Conservation (phyloP, 2,113 vertebrate genomes). For the Rutilus rutilus region DNA sequence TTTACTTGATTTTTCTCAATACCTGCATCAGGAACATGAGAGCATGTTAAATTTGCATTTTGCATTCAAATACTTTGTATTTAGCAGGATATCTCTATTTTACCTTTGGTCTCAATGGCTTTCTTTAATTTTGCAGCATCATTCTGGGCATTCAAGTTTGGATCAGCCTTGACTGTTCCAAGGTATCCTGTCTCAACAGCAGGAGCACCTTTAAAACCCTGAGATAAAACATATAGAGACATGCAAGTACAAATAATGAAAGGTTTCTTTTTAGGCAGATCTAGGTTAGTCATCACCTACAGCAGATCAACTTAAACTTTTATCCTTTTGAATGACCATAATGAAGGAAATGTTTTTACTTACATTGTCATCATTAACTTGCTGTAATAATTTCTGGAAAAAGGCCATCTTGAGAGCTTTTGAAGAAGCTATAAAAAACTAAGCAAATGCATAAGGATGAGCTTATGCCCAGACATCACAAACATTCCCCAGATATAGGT, state of each 20-base stretch:
- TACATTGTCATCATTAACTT: background rate
- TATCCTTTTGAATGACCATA: background rate
- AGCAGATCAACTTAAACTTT: background rate
- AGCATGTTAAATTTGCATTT: background rate
- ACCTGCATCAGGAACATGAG: background rate
- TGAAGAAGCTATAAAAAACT: background rate
- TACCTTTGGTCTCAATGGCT: conserved; percentile 85
- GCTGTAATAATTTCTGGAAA: background rate
- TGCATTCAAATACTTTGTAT: too few relatives aligned
- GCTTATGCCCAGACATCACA: background rate
- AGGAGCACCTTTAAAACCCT: conserved; percentile 57
- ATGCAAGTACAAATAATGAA: background rate
- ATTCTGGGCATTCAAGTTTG: conserved; percentile 78
- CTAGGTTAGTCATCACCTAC: background rate
- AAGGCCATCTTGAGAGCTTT: conserved; percentile 25
- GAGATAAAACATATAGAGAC: background rate
- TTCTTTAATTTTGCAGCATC: conserved; percentile 81
- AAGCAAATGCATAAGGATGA: background rate
- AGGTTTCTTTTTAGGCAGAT: background rate
- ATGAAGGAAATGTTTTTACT: background rate
- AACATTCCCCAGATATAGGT: background rate
- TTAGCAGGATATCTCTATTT: background rate
- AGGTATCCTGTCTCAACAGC: conserved; percentile 59
- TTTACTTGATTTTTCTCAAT: background rate
- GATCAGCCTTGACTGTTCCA: conserved; percentile 76